Percentiles rank a stretch among this genome's conserved stretches.
Conservation (phyloP, 2,797 vertebrate species). For the Bovichtus diacanthus region DNA sequence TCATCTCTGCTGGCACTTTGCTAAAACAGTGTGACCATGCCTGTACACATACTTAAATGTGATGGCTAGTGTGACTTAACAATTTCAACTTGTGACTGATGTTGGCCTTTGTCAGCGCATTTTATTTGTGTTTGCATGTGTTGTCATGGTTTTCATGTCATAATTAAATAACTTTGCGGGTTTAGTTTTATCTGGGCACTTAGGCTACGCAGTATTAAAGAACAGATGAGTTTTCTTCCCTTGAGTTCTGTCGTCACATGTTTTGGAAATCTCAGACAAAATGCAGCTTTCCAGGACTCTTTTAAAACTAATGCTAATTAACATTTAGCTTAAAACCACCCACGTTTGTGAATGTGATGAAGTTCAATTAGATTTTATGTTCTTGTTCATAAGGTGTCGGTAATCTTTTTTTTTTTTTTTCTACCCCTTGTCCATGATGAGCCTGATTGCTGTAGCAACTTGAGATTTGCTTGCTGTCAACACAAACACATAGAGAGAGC, state of each 20-base stretch:
- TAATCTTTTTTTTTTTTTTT: not conserved
- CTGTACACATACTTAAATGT: not conserved
- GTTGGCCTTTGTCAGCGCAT: not conserved
- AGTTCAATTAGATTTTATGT: not conserved
- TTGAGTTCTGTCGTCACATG: not conserved
- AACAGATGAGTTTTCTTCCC: not conserved
- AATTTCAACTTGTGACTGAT: not conserved
- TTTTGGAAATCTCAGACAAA: not conserved
- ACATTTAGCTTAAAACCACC: not conserved
- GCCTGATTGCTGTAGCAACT: not conserved
- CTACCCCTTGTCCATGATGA: not conserved
- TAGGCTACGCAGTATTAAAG: not conserved
- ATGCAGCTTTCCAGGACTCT: not conserved
- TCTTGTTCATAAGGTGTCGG: not conserved
- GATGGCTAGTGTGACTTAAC: not conserved
- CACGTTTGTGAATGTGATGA: not conserved
- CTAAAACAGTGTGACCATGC: constrained; percentile 10
- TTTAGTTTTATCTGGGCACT: not conserved
- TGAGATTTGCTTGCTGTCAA: not conserved
- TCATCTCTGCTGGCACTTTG: constrained; percentile 7
- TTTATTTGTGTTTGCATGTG: not conserved
- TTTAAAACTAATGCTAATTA: not conserved
- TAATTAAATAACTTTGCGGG: not conserved
- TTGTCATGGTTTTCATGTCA: not conserved
- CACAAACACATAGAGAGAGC: not conserved